A percentile compares a stretch with the other conserved stretches of the same genome.
Conservation (phyloP, 2,113 vertebrate species). For the Collichthys lucidus region DNA sequence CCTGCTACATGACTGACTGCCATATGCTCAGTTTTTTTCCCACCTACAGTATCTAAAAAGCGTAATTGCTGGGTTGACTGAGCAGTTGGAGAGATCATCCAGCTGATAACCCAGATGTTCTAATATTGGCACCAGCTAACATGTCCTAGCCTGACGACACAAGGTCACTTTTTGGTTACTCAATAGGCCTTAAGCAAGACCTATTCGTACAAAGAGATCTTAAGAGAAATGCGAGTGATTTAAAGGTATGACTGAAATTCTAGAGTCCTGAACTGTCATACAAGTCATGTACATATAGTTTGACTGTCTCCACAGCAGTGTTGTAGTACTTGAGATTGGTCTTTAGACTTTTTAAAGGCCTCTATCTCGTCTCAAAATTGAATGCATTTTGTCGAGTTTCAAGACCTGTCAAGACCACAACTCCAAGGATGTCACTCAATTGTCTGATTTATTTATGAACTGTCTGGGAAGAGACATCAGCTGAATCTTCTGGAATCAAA, state of each 20-base stretch:
- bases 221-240: no score
- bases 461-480: no score
- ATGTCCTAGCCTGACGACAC: background rate
- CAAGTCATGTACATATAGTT: background rate
- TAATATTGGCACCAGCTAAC: background rate
- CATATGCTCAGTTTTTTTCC: background rate
- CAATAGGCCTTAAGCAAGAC: background rate
- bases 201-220: no score
- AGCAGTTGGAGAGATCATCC: conserved; percentile 15
- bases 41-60: background rate
- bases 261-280: background rate
- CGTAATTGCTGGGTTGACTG: background rate
- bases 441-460: no score
- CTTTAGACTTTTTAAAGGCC: no score
- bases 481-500: no score
- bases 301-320: background rate
- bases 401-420: no score
- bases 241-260: no score
- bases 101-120: conserved; percentile 22
- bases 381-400: no score
- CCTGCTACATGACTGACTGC: conserved; percentile 7
- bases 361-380: no score
- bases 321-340: no score
- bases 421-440: no score
- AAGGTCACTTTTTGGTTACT: background rate